These are phyloP conservation scores for Labroides dimidiatus DNA, from an alignment of 2,797 vertebrate genomes.

Conservation along the genomic window DNA sequence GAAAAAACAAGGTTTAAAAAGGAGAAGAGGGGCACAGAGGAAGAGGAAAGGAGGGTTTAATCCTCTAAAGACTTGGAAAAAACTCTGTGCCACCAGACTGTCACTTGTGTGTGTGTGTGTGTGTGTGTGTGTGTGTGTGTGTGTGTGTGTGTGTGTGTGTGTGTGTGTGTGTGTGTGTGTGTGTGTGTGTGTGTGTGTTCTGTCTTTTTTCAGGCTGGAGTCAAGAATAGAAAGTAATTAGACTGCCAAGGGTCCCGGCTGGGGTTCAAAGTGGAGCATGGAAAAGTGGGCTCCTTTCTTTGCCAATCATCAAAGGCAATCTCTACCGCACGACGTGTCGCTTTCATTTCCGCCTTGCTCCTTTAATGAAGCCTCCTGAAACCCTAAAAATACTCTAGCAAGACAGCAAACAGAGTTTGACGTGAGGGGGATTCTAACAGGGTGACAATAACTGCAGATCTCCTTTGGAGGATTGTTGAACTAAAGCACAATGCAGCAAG, in stretches of 20 bases:
- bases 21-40: slow-evolving; percentile 1
- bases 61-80: slow-evolving; percentile 43
- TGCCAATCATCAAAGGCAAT: slow-evolving; percentile 72
- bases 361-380: slow-evolving; percentile 58
- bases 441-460: slow-evolving; percentile 23
- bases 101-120: slow-evolving; percentile 30
- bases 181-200: slow-evolving; percentile 17
- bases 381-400: slow-evolving; percentile 30
- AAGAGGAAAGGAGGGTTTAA: slow-evolving; percentile 14
- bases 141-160: background rate
- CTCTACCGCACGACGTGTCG: slow-evolving; percentile 47
- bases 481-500: background rate
- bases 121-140: background rate
- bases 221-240: slow-evolving; percentile 87
- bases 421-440: background rate
- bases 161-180: background rate
- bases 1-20: slow-evolving; percentile 3
- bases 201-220: slow-evolving; percentile 40
- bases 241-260: slow-evolving; percentile 69
- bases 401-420: slow-evolving; percentile 21
- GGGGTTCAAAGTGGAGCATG: slow-evolving; percentile 80
- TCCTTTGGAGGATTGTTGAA: background rate
- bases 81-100: slow-evolving; percentile 42
- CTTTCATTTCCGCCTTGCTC: slow-evolving; percentile 50
- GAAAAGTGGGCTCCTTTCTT: slow-evolving; percentile 56